These are phyloP conservation scores for Poeciliopsis prolifica DNA, from an alignment of 2,113 vertebrate species.

Conservation along the genomic window DNA sequence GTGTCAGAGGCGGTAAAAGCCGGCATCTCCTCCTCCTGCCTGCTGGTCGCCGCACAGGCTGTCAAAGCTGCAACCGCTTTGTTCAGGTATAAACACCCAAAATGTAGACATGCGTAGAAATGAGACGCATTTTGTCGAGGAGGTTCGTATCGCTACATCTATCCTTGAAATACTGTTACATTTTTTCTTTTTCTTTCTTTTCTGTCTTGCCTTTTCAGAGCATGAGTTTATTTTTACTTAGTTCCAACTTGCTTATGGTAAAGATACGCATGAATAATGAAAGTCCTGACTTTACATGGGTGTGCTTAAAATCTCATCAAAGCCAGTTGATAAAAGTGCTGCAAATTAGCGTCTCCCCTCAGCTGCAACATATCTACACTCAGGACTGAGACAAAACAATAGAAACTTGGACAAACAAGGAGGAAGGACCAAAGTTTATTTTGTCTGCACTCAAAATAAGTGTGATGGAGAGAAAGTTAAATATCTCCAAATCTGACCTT, in stretches of 20 bases:
- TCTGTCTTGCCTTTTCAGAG: too few relatives aligned
- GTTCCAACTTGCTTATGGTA: neutral
- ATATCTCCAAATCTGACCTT: too few relatives aligned
- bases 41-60: constrained; percentile 85
- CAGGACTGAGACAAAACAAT: too few relatives aligned
- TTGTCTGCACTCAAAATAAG: too few relatives aligned
- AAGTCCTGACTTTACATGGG: neutral
- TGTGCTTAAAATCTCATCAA: too few relatives aligned
- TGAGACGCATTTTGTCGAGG: constrained; percentile 12
- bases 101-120: neutral
- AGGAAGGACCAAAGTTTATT: too few relatives aligned
- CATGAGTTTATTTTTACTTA: neutral
- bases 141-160: neutral
- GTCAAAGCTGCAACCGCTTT: constrained; percentile 82
- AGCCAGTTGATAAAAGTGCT: too few relatives aligned
- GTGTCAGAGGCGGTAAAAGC: constrained; percentile 80
- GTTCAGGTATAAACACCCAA: constrained; percentile 75
- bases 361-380: too few relatives aligned
- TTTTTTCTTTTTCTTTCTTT: neutral
- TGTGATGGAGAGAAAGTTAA: too few relatives aligned
- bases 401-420: too few relatives aligned
- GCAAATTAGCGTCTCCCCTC: too few relatives aligned
- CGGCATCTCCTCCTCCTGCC: constrained; percentile 82
- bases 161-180: neutral
- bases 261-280: neutral